Base-by-base conservation (phyloP, 2,797 vertebrate species). In the Odontamblyopus lacepedii region DNA sequence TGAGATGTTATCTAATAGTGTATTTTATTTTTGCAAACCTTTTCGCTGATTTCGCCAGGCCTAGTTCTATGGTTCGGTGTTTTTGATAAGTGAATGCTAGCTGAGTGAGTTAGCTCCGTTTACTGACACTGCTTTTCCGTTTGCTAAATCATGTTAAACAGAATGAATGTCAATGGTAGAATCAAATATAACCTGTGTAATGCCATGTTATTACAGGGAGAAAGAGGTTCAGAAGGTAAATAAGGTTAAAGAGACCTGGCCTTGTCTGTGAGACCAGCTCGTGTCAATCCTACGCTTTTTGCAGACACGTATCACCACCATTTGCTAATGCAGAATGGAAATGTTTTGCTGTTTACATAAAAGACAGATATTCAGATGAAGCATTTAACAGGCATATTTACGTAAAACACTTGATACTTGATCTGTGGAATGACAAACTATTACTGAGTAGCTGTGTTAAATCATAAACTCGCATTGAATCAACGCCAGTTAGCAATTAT, bases 231-330 rank as follows among this genome's bases (percentile, higher is more conserved):
- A 76, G 56, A 62, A 71, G 73, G 50, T 12, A 57, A 61, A 44
- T 67, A 62, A 78, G 84, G 79, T 79, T 19, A 62, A 5, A 41
- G 61, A 72, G 69, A 66, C 81, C 63, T 83, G 92, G 91, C 91
- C 92, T 91, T 81, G 86, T 87, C 81, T 72, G 64, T 63, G 78
- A 57, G 72, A 56, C 59, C 63, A 77, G 78, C 71, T 65, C 71
- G 27, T 41, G 35, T 50, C 48, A 67, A 48, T 71, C 27, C 30
- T 53, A 30, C 69, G 6, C 65, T 71, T 74, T 62, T 12, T 56
- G 16, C 27, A 64, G 6, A 67, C 66, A 57, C 12, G 5, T 27
- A 30, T 48, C 11, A 16, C 53, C 38, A 0, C 4, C 2, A 15
- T 44, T 79, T 76, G 29, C 19, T 60, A 26, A 57, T 4, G 1